phyloP scores from a whole-genome alignment of 1,140 invertebrate genomes.

The Conopomorpha cramerella region DNA sequence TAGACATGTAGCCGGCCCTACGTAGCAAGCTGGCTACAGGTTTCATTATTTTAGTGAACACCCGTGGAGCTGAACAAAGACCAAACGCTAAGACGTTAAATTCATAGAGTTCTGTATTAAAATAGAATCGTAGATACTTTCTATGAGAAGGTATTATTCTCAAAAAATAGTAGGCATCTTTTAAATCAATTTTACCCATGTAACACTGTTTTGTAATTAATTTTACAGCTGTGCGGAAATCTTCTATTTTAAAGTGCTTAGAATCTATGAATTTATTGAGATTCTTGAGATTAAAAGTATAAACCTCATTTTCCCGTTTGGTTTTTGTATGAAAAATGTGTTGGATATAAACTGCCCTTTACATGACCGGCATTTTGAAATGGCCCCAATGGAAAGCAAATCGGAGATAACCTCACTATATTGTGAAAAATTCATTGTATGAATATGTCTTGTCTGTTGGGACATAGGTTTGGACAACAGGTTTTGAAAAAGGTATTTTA shows the following conservation, averaged over 20 bases:
- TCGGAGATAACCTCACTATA: neutral
- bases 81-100: conserved; percentile 13
- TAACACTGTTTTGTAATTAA: conserved; percentile 4
- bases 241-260: conserved; percentile 10
- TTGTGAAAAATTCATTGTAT: no score
- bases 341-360: conserved; percentile 3
- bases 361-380: conserved; percentile 1
- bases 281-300: no score
- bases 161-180: conserved; percentile 9
- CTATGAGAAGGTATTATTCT: conserved; percentile 3
- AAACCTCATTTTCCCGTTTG: conserved; percentile 2
- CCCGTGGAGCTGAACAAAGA: conserved; percentile 7
- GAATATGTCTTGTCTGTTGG: no score
- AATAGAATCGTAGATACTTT: conserved; percentile 9
- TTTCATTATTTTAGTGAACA: conserved; percentile 15
- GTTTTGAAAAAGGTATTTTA: conserved; percentile 1
- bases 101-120: conserved; percentile 8
- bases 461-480: neutral
- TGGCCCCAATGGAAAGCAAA: neutral
- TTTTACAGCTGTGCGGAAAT: conserved; percentile 7
- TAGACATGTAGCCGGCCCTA: conserved; percentile 2
- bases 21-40: conserved; percentile 5
- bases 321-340: conserved; percentile 3
- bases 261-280: conserved; percentile 9
- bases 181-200: conserved; percentile 5